Percentiles rank a stretch among this genome's conserved stretches.
phyloP scores from a whole-genome alignment of 2,797 vertebrate species.

The Lagodon rhomboides region DNA sequence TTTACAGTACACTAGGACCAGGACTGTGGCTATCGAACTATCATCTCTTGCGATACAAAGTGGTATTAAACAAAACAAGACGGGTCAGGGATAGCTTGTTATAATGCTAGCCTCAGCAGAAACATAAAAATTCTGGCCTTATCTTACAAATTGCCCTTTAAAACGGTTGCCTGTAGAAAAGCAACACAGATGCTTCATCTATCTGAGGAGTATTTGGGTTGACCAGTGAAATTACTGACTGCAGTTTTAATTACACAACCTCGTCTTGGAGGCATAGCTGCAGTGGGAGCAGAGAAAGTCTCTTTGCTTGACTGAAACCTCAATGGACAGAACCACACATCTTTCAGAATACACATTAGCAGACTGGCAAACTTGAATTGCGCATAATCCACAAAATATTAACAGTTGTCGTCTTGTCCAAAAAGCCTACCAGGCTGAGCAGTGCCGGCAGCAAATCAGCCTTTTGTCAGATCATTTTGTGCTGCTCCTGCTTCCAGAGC shows the following conservation, averaged over 20 bases:
- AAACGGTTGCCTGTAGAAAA: background rate
- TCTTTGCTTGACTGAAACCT: background rate
- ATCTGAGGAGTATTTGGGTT: background rate
- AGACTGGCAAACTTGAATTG: constrained; percentile 9
- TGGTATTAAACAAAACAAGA: too few species aligned
- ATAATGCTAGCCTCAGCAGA: too few species aligned
- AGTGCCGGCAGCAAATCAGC: constrained; percentile 43
- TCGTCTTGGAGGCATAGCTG: background rate
- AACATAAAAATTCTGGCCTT: too few species aligned
- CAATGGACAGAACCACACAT: background rate
- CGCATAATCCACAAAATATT: constrained; percentile 1
- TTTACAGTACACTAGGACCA: too few species aligned
- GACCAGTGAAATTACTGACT: constrained; percentile 4
- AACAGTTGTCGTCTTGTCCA: constrained; percentile 32
- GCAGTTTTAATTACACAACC: background rate
- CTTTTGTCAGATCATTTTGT: constrained; percentile 35
- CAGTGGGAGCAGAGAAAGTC: background rate
- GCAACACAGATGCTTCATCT: background rate
- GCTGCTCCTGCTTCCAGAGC: constrained; percentile 24
- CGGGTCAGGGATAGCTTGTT: too few species aligned
- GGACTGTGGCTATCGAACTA: too few species aligned
- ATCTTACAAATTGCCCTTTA: too few species aligned
- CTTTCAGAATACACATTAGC: constrained; percentile 2
- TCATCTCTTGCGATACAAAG: too few species aligned
- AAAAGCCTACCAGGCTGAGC: constrained; percentile 30